Conservation (phyloP, 2,797 vertebrate species). For the Poeciliopsis presidionis region DNA sequence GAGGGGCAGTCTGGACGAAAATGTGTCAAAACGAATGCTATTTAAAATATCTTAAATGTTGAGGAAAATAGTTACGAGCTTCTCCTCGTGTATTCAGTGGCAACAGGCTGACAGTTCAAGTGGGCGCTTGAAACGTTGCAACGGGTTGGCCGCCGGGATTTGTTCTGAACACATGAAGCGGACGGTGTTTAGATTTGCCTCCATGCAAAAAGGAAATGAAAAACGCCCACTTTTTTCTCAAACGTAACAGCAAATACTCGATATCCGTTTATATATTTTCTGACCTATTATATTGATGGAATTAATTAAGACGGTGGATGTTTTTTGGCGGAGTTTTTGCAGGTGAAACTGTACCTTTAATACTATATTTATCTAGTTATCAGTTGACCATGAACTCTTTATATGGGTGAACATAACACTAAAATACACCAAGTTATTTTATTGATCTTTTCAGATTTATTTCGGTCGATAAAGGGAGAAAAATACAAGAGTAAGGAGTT, state of each 20-base stretch:
- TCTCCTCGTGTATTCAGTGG: conserved; percentile 21
- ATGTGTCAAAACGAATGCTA: background rate
- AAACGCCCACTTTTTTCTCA: conserved; percentile 18
- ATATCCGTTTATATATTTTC: background rate
- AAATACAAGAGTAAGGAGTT: background rate
- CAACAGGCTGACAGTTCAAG: background rate
- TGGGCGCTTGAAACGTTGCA: background rate
- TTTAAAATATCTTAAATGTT: background rate
- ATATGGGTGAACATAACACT: background rate
- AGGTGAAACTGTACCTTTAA: conserved; percentile 6
- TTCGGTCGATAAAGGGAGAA: background rate
- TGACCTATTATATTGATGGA: background rate
- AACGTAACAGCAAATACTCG: background rate
- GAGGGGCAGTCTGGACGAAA: background rate
- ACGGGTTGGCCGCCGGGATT: conserved; percentile 30
- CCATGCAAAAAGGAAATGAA: background rate
- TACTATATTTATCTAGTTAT: conserved; percentile 4
- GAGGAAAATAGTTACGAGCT: background rate
- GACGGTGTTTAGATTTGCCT: conserved; percentile 30
- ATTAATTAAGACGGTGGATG: background rate
- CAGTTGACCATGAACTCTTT: background rate
- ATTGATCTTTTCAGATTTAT: background rate
- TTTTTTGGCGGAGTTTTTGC: background rate
- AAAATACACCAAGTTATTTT: background rate
- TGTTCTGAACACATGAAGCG: conserved; percentile 24